phyloP scores from a whole-genome alignment of 2,888 invertebrate genomes.

The Linnaemya tessellans region DNA sequence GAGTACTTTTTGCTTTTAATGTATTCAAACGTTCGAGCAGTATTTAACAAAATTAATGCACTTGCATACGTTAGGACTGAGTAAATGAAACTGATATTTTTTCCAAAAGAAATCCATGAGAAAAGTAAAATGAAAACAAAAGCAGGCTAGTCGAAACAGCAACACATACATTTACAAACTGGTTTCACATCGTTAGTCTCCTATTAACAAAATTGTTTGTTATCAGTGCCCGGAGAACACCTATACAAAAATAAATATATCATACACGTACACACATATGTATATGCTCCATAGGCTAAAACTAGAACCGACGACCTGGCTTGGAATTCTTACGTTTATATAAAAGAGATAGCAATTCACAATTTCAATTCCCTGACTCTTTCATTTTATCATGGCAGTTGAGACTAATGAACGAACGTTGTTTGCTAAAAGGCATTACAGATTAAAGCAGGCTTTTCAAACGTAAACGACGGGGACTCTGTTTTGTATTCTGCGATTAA shows the following conservation, averaged over 20 bases:
- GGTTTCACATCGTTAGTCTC: conserved; percentile 22
- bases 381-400: too few species aligned
- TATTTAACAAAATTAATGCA: not conserved
- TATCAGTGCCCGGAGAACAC: conserved; percentile 7
- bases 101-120: conserved; percentile 5
- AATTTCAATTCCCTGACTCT: too few species aligned
- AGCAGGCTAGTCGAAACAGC: conserved; percentile 8
- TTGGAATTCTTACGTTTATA: too few species aligned
- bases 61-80: not conserved
- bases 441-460: too few species aligned
- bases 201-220: conserved; percentile 51
- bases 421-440: too few species aligned
- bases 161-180: conserved; percentile 46
- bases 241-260: conserved; percentile 12
- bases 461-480: too few species aligned
- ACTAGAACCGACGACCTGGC: too few species aligned
- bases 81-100: conserved; percentile 23
- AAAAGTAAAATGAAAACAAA: not conserved
- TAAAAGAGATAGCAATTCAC: too few species aligned
- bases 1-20: not conserved
- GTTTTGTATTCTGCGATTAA: too few species aligned
- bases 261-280: too few species aligned
- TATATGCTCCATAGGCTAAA: too few species aligned
- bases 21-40: not conserved
- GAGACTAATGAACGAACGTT: too few species aligned